Evolutionary conservation across 2,797 vertebrate species (phyloP).

Genomic region (Myotis pilosus): DNA sequence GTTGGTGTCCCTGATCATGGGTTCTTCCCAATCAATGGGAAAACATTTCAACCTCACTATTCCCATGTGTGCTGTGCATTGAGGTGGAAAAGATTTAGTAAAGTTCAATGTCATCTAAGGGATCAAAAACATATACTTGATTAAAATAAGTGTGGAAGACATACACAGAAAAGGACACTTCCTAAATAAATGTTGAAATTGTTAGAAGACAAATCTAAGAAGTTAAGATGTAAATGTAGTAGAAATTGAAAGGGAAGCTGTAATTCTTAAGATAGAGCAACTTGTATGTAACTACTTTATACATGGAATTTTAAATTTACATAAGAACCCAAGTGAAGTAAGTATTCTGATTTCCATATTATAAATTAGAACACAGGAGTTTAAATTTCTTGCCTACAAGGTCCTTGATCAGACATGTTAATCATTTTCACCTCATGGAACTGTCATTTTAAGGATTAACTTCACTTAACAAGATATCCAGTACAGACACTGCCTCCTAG

Average conservation of each 20-base stretch:
- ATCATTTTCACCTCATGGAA: background rate
- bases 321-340: background rate
- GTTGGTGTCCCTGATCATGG: background rate
- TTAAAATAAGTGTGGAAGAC: background rate
- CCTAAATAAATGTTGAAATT: background rate
- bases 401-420: background rate
- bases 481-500: background rate
- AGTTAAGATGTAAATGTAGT: background rate
- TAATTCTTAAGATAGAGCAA: background rate
- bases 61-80: background rate
- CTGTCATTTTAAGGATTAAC: background rate
- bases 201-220: background rate
- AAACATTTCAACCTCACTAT: background rate
- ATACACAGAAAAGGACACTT: background rate
- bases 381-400: background rate
- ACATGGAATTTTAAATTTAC: background rate
- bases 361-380: background rate
- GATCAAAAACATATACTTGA: background rate
- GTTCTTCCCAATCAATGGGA: background rate
- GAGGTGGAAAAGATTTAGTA: background rate
- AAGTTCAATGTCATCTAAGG: background rate
- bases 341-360: background rate
- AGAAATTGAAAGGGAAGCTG: background rate
- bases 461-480: background rate
- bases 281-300: background rate